phyloP scores from a whole-genome alignment of 2,797 vertebrate genomes.

The Liasis olivaceus region DNA sequence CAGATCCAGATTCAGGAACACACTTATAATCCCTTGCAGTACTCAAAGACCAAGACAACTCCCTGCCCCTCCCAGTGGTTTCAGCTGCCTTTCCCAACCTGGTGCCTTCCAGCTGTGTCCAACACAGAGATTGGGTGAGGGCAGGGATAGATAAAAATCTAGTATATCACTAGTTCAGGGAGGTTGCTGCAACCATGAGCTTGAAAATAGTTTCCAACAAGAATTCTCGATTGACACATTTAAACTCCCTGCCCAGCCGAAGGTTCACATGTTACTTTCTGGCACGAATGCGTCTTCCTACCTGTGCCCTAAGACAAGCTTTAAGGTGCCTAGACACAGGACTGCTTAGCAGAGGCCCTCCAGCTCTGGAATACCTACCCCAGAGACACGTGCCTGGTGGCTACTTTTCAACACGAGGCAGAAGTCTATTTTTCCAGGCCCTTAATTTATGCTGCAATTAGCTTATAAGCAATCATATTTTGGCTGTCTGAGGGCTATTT shows the following conservation, averaged over 20 bases:
- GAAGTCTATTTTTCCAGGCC: neutral
- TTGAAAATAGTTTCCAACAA: neutral
- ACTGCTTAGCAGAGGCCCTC: neutral
- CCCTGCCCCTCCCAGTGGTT: neutral
- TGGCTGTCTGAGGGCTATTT: neutral
- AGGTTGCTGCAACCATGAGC: neutral
- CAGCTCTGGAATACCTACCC: neutral
- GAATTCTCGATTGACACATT: neutral
- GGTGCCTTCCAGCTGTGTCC: neutral
- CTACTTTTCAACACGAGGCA: neutral
- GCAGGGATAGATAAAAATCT: neutral
- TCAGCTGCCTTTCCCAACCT: neutral
- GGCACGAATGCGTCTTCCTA: neutral
- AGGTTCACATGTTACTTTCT: neutral
- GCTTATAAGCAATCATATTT: neutral
- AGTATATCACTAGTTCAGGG: neutral
- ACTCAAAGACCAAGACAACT: neutral
- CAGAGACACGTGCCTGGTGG: neutral
- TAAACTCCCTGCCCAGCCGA: too few species aligned
- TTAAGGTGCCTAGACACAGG: neutral
- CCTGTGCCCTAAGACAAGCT: neutral
- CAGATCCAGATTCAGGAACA: neutral
- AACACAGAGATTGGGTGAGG: neutral
- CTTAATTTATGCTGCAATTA: neutral
- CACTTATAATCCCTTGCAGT: neutral